These are phyloP conservation scores for Lycaon pictus DNA, from an alignment of 2,113 vertebrate genomes.

Conservation along the genomic window DNA sequence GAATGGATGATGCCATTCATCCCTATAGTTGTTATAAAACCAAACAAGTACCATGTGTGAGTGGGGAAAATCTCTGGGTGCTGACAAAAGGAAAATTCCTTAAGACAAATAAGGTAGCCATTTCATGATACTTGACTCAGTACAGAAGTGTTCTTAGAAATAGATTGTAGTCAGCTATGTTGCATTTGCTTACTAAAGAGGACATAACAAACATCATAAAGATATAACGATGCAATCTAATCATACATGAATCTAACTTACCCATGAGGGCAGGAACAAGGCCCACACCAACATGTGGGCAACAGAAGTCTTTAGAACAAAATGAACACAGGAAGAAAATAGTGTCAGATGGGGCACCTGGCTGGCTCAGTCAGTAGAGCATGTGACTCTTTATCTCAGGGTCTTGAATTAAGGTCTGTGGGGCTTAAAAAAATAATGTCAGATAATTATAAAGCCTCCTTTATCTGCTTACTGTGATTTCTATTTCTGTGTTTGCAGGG, in stretches of 20 bases:
- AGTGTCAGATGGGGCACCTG: background rate
- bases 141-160: background rate
- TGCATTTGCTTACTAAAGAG: background rate
- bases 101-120: background rate
- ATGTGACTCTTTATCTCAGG: background rate
- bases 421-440: background rate
- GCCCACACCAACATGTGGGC: background rate
- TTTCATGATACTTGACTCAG: background rate
- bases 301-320: background rate
- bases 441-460: background rate
- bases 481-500: background rate
- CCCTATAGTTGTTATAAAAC: background rate
- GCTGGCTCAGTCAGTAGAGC: background rate
- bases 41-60: background rate
- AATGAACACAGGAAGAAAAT: background rate
- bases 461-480: background rate
- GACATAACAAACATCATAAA: background rate
- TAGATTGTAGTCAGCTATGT: background rate
- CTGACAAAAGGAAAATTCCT: background rate
- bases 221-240: background rate
- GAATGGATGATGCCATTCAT: background rate
- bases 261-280: background rate
- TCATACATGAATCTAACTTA: background rate
- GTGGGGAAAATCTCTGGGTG: background rate
- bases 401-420: background rate